Base-by-base conservation (phyloP, 2,888 invertebrate species). In the Plebejus argus region DNA sequence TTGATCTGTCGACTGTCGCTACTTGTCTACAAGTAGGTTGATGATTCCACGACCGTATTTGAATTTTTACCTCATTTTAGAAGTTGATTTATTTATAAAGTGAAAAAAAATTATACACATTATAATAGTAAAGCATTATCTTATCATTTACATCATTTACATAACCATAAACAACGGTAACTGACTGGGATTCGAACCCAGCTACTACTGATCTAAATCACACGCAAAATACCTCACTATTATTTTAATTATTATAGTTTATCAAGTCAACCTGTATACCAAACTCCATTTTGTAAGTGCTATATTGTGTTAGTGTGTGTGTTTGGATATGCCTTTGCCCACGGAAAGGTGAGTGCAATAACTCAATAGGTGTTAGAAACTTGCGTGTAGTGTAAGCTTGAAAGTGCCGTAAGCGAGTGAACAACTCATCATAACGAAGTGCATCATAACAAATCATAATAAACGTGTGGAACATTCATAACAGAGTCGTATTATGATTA, bases 381-480 rank as follows among this genome's bases (percentile, higher is more conserved):
- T 23, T 74, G 74, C 49, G 28, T 74, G 53, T 74, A 15, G 12
- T 53, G 23, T 28, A 74, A 74, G 53, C 49, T 53, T 53, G 49
- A 49, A 53, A 23, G 20, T 49, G 74, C 53, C 28, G 53, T 53
- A 74, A 74, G 74, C 74, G 6, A n/a, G 45, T 45, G 74, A 23
- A 53, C 7, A 74, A 74, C 45, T 74, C 74, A 74, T 74, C n/a
- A 74, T 49, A 74, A 49, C 28, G 28, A 20, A 74, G 74, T 74
- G 74, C 49, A 74, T 74, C 53, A 49, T 74, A 74, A 74, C 12
- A 74, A 74, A 49, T 28, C 45, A 49, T 28, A 74, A 28, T 45
- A 74, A 74, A 74, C 74, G 28, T 18, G 74, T 74, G 74, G 28
- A 74, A 74, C 74, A 74, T 74, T 45, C 74, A 53, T 28, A 74